phyloP scores from a whole-genome alignment of 2,888 invertebrate genomes.

The Timandra comae region DNA sequence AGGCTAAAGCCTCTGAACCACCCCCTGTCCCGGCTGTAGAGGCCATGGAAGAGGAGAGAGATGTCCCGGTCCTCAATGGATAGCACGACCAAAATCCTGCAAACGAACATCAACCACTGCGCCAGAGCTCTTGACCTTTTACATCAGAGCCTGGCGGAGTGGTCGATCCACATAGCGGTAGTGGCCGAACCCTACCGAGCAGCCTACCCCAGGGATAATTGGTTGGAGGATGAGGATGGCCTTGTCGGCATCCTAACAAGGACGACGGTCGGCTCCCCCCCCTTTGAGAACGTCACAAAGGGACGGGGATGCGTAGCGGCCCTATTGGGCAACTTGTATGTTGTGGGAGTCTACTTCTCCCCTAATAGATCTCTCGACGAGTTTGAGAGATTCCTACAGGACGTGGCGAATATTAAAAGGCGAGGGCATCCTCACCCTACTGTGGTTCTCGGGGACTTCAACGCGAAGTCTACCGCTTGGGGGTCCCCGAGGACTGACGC shows the following conservation, averaged over 20 bases:
- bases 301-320: constrained; percentile 13
- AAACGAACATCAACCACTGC: not conserved
- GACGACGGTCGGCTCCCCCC: constrained; percentile 3
- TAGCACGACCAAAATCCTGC: not conserved
- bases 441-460: constrained; percentile 8
- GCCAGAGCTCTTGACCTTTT: constrained; percentile 8
- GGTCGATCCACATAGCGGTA: constrained; percentile 6
- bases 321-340: not conserved
- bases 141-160: constrained; percentile 10
- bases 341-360: constrained; percentile 19
- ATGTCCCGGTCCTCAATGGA: not conserved
- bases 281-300: not conserved
- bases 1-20: too few species aligned
- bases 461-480: constrained; percentile 19
- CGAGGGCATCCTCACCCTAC: constrained; percentile 3
- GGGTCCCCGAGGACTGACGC: constrained; percentile 5
- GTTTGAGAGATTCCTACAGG: constrained; percentile 12
- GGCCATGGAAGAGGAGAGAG: too few species aligned
- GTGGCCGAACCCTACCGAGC: not conserved
- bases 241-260: not conserved
- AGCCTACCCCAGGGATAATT: not conserved
- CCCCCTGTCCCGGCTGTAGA: too few species aligned
- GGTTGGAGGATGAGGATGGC: not conserved
- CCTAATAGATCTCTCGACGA: constrained; percentile 17
- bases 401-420: constrained; percentile 2